phyloP scores from a whole-genome alignment of 2,113 vertebrate genomes.

The Mormyrus lacerda region DNA sequence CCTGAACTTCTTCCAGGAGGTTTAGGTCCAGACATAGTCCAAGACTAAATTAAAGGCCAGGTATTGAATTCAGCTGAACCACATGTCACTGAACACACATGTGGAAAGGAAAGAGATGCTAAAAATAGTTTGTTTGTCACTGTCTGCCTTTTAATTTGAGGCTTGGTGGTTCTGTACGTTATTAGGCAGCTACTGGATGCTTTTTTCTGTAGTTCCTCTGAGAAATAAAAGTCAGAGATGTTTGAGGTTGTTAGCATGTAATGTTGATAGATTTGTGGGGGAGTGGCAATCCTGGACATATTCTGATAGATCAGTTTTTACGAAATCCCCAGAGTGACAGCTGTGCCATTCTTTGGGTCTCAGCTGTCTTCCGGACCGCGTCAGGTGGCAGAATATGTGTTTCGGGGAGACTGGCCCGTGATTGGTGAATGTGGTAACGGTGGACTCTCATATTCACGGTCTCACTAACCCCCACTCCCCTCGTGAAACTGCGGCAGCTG shows the following conservation, averaged over 20 bases:
- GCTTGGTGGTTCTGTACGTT: background rate
- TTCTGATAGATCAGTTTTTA: background rate
- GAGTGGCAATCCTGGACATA: background rate
- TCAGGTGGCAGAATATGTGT: background rate
- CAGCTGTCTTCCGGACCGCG: background rate
- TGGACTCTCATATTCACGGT: constrained; percentile 31
- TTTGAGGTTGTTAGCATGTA: background rate
- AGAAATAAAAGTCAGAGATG: background rate
- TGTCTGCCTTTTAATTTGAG: constrained; percentile 2
- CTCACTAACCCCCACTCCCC: constrained; percentile 14
- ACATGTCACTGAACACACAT: background rate
- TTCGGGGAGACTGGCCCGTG: background rate
- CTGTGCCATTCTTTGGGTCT: background rate
- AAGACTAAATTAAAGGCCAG: background rate
- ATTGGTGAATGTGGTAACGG: constrained; percentile 19
- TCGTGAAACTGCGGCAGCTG: background rate
- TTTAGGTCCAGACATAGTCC: background rate
- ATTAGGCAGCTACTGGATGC: background rate
- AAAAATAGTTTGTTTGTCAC: background rate
- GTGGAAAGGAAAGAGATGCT: background rate
- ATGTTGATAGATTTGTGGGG: background rate
- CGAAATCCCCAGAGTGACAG: background rate
- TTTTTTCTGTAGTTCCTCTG: background rate
- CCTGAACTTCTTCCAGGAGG: background rate
- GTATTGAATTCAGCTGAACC: background rate